Evolutionary conservation across 2,888 invertebrate genomes (phyloP).

Genomic region (Mantis religiosa): DNA sequence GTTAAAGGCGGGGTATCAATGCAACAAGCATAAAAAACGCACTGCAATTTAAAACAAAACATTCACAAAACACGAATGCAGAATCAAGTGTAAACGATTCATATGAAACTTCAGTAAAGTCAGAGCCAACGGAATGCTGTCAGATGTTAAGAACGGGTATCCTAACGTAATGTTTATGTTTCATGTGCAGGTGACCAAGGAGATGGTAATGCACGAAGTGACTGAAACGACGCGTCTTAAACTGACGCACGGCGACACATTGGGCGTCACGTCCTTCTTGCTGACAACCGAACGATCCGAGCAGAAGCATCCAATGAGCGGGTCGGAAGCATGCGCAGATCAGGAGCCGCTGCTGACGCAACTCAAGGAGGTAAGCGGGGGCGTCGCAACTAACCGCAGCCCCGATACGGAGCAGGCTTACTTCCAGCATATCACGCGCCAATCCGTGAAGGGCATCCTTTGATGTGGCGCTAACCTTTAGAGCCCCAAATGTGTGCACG

Average conservation of each 20-base stretch:
- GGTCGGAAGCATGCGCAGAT: not conserved
- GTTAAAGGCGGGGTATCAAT: too few species aligned
- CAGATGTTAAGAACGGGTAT: too few species aligned
- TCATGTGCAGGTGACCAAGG: slow-evolving; percentile 36
- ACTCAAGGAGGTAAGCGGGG: slow-evolving; percentile 47
- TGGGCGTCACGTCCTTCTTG: slow-evolving; percentile 51
- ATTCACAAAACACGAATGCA: too few species aligned
- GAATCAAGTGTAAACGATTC: too few species aligned
- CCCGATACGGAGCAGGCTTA: slow-evolving; percentile 43
- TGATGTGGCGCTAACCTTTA: slow-evolving; percentile 34
- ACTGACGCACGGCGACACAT: slow-evolving; percentile 50
- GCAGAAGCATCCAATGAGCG: not conserved
- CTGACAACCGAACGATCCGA: slow-evolving; percentile 47
- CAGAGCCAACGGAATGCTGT: not conserved
- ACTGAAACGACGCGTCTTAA: slow-evolving; percentile 52
- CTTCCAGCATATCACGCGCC: slow-evolving; percentile 52
- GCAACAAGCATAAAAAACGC: too few species aligned
- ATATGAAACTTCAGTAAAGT: too few species aligned
- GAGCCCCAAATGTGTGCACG: not conserved
- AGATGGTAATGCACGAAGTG: slow-evolving; percentile 50
- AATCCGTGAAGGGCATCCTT: slow-evolving; percentile 56
- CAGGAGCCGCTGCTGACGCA: slow-evolving; percentile 43
- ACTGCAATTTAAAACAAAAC: too few species aligned
- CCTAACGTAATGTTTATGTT: not conserved
- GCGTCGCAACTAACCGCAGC: slow-evolving; percentile 39